Conservation (phyloP, 2,888 invertebrate genomes). For the Ectropis crepuscularia region DNA sequence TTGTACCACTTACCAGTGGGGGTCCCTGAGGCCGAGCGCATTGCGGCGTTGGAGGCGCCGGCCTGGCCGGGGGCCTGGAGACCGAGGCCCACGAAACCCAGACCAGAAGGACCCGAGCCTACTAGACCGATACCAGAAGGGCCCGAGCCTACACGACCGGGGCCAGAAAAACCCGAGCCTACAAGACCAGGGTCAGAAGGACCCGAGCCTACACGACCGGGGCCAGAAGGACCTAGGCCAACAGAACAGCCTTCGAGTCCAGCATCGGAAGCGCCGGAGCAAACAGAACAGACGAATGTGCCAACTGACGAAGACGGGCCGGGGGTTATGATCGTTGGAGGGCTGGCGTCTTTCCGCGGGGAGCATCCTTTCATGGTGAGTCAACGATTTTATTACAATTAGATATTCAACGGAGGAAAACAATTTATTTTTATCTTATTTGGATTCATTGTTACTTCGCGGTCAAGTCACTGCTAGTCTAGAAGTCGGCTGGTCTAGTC, state of each 20-base stretch:
- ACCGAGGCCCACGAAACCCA: too few relatives aligned
- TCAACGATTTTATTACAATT: neutral
- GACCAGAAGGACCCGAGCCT: too few relatives aligned
- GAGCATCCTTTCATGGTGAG: slow-evolving; percentile 45
- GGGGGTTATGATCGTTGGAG: slow-evolving; percentile 48
- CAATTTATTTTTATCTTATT: neutral
- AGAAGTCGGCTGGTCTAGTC: too few relatives aligned
- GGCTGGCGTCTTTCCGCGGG: slow-evolving; percentile 35
- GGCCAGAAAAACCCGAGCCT: too few relatives aligned
- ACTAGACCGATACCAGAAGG: too few relatives aligned
- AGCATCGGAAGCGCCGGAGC: neutral
- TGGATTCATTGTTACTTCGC: too few relatives aligned
- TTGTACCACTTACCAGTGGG: slow-evolving; percentile 56
- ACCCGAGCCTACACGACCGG: too few relatives aligned
- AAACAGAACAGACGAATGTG: neutral
- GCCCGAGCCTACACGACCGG: too few relatives aligned
- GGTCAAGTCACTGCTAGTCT: too few relatives aligned
- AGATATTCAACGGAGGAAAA: too few relatives aligned
- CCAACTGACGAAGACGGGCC: slow-evolving; percentile 5
- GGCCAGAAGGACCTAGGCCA: too few relatives aligned
- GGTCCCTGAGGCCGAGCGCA: slow-evolving; percentile 50
- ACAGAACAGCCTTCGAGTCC: slow-evolving; percentile 22
- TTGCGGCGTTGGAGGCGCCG: slow-evolving; percentile 47
- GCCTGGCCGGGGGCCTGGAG: slow-evolving; percentile 20
- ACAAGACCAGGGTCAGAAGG: too few relatives aligned